Evolutionary conservation across 1,140 invertebrate genomes (phyloP).

Genomic region (Rhopalosiphum maidis): DNA sequence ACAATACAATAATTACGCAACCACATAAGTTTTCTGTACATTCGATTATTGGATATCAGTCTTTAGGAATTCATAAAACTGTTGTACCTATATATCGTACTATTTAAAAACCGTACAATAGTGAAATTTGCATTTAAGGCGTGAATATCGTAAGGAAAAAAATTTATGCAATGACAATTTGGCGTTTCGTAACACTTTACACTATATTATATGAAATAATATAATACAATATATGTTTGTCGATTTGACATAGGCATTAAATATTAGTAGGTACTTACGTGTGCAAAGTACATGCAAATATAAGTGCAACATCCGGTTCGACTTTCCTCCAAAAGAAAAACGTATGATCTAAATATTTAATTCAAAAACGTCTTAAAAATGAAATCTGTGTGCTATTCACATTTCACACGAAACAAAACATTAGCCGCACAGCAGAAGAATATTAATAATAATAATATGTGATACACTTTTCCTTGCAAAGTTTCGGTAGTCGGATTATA

Average conservation of each 20-base stretch:
- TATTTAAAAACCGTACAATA: background rate
- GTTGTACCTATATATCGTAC: background rate
- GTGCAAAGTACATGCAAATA: background rate
- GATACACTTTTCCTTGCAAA: background rate
- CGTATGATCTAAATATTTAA: background rate
- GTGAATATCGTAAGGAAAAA: background rate
- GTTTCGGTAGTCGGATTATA: background rate
- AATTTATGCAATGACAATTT: background rate
- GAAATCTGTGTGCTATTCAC: constrained; percentile 1
- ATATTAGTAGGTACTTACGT: background rate
- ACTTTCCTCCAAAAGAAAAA: background rate
- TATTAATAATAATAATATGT: background rate
- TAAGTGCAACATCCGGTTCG: background rate
- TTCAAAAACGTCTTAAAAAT: background rate
- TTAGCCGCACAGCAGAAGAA: background rate
- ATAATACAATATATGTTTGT: background rate
- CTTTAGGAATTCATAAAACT: background rate
- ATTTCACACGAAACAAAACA: constrained; percentile 3
- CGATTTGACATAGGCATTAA: background rate
- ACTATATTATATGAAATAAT: background rate
- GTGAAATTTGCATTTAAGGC: background rate
- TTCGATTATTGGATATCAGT: background rate
- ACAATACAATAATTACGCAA: background rate
- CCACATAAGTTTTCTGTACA: background rate
- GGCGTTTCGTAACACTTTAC: background rate